Conservation (phyloP, 2,797 vertebrate genomes). For the Anguilla pacifica region DNA sequence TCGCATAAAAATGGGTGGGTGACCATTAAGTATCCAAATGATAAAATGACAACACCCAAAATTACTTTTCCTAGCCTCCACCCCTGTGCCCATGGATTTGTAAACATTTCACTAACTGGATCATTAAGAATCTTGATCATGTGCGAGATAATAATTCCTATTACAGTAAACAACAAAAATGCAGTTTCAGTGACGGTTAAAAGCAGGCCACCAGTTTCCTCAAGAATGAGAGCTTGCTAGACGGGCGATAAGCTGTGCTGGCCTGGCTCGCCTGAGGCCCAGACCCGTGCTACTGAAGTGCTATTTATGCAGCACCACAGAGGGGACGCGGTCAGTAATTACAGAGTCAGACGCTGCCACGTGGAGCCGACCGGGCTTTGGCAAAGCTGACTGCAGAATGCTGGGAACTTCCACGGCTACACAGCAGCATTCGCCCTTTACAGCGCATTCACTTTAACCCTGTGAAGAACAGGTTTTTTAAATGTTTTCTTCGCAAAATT, state of each 20-base stretch:
- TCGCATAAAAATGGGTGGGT: background rate
- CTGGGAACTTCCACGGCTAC: background rate
- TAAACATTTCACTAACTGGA: background rate
- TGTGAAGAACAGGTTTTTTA: background rate
- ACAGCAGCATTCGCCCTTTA: background rate
- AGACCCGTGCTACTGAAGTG: slow-evolving; percentile 25
- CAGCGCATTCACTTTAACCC: background rate
- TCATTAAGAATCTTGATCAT: background rate
- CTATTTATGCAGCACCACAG: slow-evolving; percentile 44
- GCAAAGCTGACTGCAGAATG: background rate
- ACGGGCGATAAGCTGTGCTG: background rate
- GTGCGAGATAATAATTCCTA: background rate
- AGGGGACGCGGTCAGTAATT: slow-evolving; percentile 34
- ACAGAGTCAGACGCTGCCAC: slow-evolving; percentile 25
- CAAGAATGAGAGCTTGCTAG: background rate
- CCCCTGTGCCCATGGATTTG: background rate
- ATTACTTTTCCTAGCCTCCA: background rate
- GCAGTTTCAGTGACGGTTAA: background rate
- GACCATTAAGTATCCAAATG: background rate
- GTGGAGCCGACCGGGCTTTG: background rate
- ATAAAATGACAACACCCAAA: background rate
- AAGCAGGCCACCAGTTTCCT: background rate
- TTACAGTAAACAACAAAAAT: background rate
- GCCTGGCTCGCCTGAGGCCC: background rate
- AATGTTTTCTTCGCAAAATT: background rate